Percentiles rank a stretch among this genome's conserved stretches.
Conservation (phyloP, 2,113 vertebrate genomes). For the Sprattus sprattus region DNA sequence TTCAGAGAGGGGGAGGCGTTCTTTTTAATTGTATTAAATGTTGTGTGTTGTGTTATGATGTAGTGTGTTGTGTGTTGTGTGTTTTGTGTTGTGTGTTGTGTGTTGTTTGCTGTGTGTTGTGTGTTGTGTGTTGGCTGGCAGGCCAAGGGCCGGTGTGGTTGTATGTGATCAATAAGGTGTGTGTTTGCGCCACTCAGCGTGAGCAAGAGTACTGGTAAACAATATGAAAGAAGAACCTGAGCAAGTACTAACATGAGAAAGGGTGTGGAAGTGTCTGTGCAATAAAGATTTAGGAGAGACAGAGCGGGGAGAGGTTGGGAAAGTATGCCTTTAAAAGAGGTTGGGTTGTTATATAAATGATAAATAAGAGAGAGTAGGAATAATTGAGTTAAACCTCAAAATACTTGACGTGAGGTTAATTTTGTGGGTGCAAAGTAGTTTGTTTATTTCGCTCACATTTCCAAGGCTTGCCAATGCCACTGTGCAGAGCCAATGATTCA, state of each 20-base stretch:
- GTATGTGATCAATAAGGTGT: neutral
- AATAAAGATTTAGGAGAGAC: neutral
- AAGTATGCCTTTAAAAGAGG: neutral
- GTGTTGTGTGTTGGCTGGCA: neutral
- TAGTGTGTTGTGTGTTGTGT: neutral
- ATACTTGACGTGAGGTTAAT: neutral
- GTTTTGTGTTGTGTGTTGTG: constrained; percentile 29
- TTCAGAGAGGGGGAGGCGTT: constrained; percentile 30
- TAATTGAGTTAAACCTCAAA: neutral
- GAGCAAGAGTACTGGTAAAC: neutral
- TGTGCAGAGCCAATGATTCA: constrained; percentile 27
- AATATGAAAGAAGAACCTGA: neutral
- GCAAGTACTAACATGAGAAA: neutral
- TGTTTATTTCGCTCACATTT: constrained; percentile 12
- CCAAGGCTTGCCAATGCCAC: constrained; percentile 37
- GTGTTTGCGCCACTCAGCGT: neutral
- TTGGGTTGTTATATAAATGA: neutral
- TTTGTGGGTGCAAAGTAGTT: neutral
- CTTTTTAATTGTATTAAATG: neutral
- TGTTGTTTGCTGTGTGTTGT: constrained; percentile 27
- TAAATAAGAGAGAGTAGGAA: constrained; percentile 4
- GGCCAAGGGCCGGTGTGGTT: neutral
- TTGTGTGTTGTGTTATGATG: constrained; percentile 37
- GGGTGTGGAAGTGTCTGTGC: neutral
- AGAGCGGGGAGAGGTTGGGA: neutral